Percentiles rank a stretch among this genome's conserved stretches.
Evolutionary conservation across 2,888 invertebrate species (phyloP).

Genomic region (Parnassius smintheus): DNA sequence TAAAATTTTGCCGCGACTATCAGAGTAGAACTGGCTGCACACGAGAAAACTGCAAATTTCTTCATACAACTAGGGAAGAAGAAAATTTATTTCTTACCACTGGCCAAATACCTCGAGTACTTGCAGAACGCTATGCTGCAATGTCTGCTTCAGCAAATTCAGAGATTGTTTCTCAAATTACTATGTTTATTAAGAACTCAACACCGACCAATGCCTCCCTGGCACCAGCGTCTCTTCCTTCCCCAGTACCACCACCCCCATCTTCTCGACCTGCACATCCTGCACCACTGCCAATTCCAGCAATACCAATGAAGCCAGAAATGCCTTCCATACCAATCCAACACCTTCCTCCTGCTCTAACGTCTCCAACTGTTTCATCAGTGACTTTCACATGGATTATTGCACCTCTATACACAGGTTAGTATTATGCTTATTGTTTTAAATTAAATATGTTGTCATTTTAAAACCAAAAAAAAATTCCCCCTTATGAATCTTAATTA

Average conservation of each 20-base stretch:
- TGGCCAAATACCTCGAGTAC: conserved; percentile 54
- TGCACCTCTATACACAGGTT: conserved; percentile 33
- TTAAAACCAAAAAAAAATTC: no score
- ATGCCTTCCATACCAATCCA: conserved; percentile 38
- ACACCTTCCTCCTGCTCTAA: conserved; percentile 33
- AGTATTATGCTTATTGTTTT: not conserved
- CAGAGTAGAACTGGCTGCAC: conserved; percentile 62
- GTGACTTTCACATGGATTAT: conserved; percentile 1
- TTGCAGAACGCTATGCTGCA: conserved; percentile 55
- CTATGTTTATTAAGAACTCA: no score
- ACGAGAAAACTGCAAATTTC: conserved; percentile 58
- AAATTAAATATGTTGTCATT: no score
- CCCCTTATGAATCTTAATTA: no score
- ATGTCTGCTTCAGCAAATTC: no score
- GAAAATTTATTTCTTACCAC: conserved; percentile 24
- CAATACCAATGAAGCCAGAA: conserved; percentile 31
- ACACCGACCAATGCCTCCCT: no score
- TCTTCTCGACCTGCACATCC: conserved; percentile 26
- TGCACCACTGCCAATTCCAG: conserved; percentile 33
- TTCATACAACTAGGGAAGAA: conserved; percentile 30
- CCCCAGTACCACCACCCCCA: conserved; percentile 22
- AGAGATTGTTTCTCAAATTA: no score
- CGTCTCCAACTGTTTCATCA: conserved; percentile 10
- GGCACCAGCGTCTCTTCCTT: conserved; percentile 7
- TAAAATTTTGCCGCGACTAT: conserved; percentile 66